These are phyloP conservation scores for Philotrypesis tridentata DNA, from an alignment of 1,140 invertebrate genomes.

Conservation along the genomic window DNA sequence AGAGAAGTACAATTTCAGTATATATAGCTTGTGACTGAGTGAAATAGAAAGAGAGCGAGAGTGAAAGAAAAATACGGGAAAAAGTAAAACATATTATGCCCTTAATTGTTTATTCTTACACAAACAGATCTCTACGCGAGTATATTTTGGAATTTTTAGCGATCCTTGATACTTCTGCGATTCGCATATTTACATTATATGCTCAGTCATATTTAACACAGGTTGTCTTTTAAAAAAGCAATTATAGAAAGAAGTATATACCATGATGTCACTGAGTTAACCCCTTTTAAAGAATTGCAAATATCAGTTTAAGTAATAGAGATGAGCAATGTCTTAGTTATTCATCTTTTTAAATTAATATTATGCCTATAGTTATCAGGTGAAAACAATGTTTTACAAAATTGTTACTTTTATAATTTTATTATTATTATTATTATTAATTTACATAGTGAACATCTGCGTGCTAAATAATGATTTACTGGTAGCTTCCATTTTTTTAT, in stretches of 20 bases:
- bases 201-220: not conserved
- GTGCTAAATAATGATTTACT: not conserved
- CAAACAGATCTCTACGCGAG: not conserved
- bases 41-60: not conserved
- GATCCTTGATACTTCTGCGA: constrained; percentile 35
- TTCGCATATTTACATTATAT: constrained; percentile 10
- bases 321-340: not conserved
- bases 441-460: not conserved
- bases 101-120: not conserved
- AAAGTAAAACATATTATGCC: not conserved
- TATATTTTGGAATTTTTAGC: constrained; percentile 11
- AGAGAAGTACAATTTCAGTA: constrained; percentile 34
- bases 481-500: not conserved
- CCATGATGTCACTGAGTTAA: not conserved
- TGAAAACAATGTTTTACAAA: no score
- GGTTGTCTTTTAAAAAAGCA: not conserved
- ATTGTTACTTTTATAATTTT: no score
- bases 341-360: not conserved
- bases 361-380: no score
- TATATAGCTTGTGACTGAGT: not conserved
- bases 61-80: not conserved
- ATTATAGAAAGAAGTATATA: not conserved
- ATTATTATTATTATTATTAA: no score
- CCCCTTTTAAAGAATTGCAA: not conserved
- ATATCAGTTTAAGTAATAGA: not conserved